Percentiles rank a stretch among this genome's conserved stretches.
phyloP scores from a whole-genome alignment of 2,113 vertebrate species.

The Telmatochromis sp. region DNA sequence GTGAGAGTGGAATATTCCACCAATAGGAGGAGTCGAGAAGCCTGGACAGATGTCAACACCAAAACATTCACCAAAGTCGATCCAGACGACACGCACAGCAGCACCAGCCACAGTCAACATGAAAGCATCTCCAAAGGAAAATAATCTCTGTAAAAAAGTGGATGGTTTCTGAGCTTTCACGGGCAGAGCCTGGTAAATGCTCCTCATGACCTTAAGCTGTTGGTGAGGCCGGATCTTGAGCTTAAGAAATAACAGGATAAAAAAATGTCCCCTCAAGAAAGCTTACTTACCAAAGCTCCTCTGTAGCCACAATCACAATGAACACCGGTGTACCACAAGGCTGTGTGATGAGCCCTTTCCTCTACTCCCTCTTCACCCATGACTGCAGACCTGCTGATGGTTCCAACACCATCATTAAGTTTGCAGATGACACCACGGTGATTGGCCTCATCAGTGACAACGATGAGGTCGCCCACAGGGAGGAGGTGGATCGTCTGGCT shows the following conservation, averaged over 20 bases:
- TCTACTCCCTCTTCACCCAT: too few relatives aligned
- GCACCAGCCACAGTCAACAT: neutral
- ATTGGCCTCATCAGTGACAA: too few relatives aligned
- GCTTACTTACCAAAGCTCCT: neutral
- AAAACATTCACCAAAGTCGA: neutral
- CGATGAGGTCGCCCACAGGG: too few relatives aligned
- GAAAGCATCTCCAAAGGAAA: neutral
- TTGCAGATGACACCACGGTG: too few relatives aligned
- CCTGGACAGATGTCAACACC: neutral
- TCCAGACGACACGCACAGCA: neutral
- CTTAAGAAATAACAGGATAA: neutral
- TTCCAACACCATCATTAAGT: too few relatives aligned
- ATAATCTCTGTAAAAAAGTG: neutral
- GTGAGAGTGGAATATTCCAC: neutral
- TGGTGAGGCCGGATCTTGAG: neutral
- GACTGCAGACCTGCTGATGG: too few relatives aligned
- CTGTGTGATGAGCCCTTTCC: too few relatives aligned
- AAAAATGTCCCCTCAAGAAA: neutral
- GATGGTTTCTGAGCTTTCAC: neutral
- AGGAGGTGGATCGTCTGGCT: too few relatives aligned
- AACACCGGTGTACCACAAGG: too few relatives aligned
- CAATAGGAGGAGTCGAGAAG: neutral
- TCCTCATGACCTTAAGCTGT: neutral
- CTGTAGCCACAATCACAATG: neutral
- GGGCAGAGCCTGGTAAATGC: neutral